Base-by-base conservation (phyloP, 2,113 vertebrate genomes). In the Nothoprocta pentlandii region DNA sequence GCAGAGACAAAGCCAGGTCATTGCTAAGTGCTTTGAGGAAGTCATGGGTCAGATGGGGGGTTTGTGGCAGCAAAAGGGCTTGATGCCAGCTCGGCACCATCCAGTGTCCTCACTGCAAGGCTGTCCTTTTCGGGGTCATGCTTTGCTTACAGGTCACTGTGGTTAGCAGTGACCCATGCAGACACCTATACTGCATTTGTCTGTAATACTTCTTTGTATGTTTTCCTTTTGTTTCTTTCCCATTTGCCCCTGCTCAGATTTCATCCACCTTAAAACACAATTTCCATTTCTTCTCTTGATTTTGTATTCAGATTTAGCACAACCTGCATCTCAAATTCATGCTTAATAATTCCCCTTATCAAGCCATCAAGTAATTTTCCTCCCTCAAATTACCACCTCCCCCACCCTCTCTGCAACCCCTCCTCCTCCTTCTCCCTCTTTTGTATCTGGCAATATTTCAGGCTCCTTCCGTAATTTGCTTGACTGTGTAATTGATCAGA, bases 401-500 rank as follows among this genome's bases (percentile, higher is more conserved):
- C 79, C 88, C 87, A 94, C 89, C 80, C 53, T 93, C 69, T 81
- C 47, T 82, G 71, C 67, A 79, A 84, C 77, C 95, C 91, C 95
- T 94, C 93, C 95, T 93, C 75, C 87, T 93, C 91, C 94, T 93
- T 96, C 78, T 93, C 92, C 73, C 71, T 95, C 92, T 92, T 84
- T 95, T 90, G 88, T 96, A 95, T 94, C 91, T 95, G 95, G 96
- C 96, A 96, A 75, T 92, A 92, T 95, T 95, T 96, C 94, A 95
- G 94, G 86, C 90, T 93, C 88, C 90, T 92, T 93, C 87, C 0
- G 47, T 94, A 96, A 97, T 96, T 95, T 96, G 87, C 95, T 96
- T 95, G 96, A 94, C 96, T 95, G 94, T 87, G 93, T 95, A 96
- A 97, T 97, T 96, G 96, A 97, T 97, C 96, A 97, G 94, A 97